Evolutionary conservation across 2,113 vertebrate species (phyloP).

Genomic region (Gnathonemus longibarbis): DNA sequence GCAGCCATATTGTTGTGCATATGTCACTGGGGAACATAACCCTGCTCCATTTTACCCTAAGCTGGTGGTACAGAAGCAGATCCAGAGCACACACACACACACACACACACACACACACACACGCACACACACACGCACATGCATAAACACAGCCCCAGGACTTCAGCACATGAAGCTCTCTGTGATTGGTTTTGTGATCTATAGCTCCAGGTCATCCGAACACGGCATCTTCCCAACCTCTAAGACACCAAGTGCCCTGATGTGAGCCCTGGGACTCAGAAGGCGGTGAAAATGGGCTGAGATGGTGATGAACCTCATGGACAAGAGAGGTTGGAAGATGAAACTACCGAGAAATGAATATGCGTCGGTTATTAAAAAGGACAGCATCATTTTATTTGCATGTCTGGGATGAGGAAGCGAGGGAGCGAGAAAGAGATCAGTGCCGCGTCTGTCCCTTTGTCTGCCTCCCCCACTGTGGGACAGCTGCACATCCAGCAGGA

Average conservation of each 20-base stretch:
- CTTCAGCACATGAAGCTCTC: neutral
- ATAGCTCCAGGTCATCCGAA: neutral
- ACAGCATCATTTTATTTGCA: neutral
- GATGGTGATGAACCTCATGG: neutral
- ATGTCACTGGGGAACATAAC: neutral
- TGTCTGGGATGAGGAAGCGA: neutral
- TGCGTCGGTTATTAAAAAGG: neutral
- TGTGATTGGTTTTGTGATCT: neutral
- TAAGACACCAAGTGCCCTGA: neutral
- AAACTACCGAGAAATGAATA: neutral
- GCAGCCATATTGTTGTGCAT: neutral
- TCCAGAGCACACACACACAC: neutral
- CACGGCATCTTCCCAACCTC: neutral
- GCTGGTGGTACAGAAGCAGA: neutral
- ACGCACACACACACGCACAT: neutral
- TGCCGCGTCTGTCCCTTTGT: neutral
- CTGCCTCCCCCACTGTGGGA: conserved; percentile 6
- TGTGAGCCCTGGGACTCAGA: neutral
- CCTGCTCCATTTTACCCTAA: neutral
- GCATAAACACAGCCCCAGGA: neutral
- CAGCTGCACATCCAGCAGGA: conserved; percentile 10
- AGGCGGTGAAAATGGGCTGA: neutral
- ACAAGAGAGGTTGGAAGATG: neutral
- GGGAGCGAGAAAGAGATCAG: conserved; percentile 9
- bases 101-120: neutral